A percentile compares a stretch with the other conserved stretches of the same genome.
Evolutionary conservation across 2,888 invertebrate genomes (phyloP).

Genomic region (Dorcus parallelipipedus): DNA sequence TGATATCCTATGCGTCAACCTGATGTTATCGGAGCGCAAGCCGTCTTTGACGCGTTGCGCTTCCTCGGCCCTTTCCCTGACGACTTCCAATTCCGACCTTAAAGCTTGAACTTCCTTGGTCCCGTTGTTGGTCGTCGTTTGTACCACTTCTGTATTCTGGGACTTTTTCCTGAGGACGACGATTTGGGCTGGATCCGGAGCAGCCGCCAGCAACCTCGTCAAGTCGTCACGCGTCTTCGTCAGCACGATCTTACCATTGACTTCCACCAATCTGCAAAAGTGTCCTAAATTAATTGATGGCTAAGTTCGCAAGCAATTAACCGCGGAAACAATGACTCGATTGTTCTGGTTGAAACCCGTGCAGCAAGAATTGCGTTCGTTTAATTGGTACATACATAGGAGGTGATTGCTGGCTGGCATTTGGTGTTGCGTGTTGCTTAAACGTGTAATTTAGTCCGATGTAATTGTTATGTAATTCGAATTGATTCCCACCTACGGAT

Average conservation of each 20-base stretch:
- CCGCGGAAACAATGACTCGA: no score
- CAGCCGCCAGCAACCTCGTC: conserved; percentile 60
- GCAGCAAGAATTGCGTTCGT: no score
- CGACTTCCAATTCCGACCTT: conserved; percentile 57
- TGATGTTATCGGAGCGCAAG: conserved; percentile 73
- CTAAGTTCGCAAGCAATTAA: no score
- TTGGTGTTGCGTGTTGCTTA: no score
- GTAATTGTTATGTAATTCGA: no score
- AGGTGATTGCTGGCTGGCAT: no score
- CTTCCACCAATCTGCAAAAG: conserved; percentile 66
- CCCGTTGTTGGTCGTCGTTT: conserved; percentile 50
- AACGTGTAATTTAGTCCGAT: no score
- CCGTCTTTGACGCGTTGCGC: conserved; percentile 62
- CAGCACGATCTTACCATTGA: conserved; percentile 74
- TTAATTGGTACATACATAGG: no score
- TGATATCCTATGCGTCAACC: conserved; percentile 82
- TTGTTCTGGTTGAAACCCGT: no score
- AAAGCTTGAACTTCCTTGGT: conserved; percentile 54
- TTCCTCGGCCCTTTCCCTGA: conserved; percentile 61
- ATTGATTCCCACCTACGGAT: no score
- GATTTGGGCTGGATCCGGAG: conserved; percentile 61
- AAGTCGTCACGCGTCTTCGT: conserved; percentile 70
- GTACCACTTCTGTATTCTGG: conserved; percentile 29
- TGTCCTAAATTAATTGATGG: no score
- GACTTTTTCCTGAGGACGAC: conserved; percentile 55